Evolutionary conservation across 2,797 vertebrate species (phyloP), one percentile per base, ranked within the genome.

Genomic region (Graptemys geographica): DNA sequence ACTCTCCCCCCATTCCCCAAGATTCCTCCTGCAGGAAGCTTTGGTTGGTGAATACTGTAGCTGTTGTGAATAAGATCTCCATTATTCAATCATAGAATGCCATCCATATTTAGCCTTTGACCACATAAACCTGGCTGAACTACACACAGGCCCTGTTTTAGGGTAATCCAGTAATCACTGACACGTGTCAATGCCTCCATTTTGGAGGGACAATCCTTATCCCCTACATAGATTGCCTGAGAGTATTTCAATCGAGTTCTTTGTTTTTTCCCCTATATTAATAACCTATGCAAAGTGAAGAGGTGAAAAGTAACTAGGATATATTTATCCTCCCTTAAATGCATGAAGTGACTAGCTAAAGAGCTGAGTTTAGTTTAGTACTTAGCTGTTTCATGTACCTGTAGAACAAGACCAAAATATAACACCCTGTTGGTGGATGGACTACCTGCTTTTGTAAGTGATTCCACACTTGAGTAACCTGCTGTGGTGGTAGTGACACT

Each of bases 331-430:
- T 83, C 3, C 0, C 81, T 93, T 89, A 80, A 3, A 2, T 53
- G 89, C 51, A 81, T 81, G 19, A 53, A 6, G 19, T 80, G 79
- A 53, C 51, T 11, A 52, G n/a, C 21, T 12, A 41, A 33, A 53
- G 8, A 92, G 8, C 6, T 93, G 11, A 28, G 12, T 3, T 0
- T 0, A 92, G 5, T 52, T 83, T 47, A 90, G 49, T 0, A 82
- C 91, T 56, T 79, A 59, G 28, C 11, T 59, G 57, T 31, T 59
- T 59, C 57, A 8, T 59, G 28, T 59, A 15, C 28, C 31, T 59
- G 5, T 59, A 31, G 23, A 59, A 59, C 13, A 31, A 59, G 57
- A 55, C n/a, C 10, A 2, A 3, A 23, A 18, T 65, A 82, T 59
- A 13, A 51, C 8, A 57, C 13, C 3, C 31, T 19, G 47, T 49